Base-by-base conservation (phyloP, 1,140 invertebrate species). In the Sesamia nonagrioides region DNA sequence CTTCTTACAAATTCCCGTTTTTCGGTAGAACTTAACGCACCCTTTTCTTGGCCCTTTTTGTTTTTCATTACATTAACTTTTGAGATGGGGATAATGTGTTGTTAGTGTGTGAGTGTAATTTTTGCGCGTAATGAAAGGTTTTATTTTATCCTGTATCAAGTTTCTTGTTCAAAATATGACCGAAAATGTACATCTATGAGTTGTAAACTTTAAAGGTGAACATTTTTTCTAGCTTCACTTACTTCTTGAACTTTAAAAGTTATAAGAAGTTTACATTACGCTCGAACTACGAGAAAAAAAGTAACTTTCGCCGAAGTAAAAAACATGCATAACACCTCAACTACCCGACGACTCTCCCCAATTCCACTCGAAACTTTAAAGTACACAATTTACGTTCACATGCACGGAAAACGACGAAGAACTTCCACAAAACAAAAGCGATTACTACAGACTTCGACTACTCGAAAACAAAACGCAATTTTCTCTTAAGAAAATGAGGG, bases 401-500 rank as follows among this genome's bases (percentile, higher is more conserved):
- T 90, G 88, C 86, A 87, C 84, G 77, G 72, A 78, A 86, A 86
- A 85, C 84, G 85, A 87, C 84, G 87, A 82, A 81, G 82, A 93
- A 93, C 87, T 94, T 92, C 80, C 77, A 88, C 88, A 85, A 91
- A 94, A 94, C 93, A 94, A 94, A 94, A 94, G 92, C 93, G 93
- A 94, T 94, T 94, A 94, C 93, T 88, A 93, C 91, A 94, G 92
- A 94, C 92, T 93, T 93, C 92, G 92, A 94, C 92, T 94, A 92
- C 93, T 94, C 91, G 93, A 94, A 94, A 94, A 94, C 92, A 94
- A 94, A 94, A 94, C 92, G 92, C 91, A 94, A 95, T 95, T 95
- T 95, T 95, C 93, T 93, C 93, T 95, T 94, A 95, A 95, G 93
- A 95, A 95, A 95, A 95, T 95, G 93, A 95, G 93, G 93, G 92